Percentiles rank a stretch among this genome's conserved stretches.
phyloP scores from a whole-genome alignment of 2,797 vertebrate genomes.

The Iguana delicatissima region DNA sequence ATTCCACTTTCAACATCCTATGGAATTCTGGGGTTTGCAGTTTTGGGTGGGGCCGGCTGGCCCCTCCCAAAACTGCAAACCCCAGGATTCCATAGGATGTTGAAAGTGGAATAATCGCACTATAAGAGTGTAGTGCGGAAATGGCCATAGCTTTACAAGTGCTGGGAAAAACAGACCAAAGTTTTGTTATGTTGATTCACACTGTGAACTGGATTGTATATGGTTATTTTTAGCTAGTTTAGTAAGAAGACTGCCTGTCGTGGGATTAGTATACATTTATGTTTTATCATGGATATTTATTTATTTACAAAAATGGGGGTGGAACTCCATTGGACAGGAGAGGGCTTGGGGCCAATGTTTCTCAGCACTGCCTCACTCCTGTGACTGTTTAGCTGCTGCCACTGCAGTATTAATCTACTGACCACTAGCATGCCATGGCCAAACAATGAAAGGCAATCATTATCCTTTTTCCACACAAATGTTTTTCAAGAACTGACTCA shows the following conservation, averaged over 20 bases:
- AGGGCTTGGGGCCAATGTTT: neutral
- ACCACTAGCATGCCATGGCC: neutral
- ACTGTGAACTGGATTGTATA: neutral
- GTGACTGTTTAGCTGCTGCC: neutral
- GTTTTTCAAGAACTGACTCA: neutral
- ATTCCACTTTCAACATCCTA: no score
- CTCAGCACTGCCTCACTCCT: neutral
- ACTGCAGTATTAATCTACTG: neutral
- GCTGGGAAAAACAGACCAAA: neutral
- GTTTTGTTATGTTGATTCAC: neutral
- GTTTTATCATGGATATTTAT: neutral
- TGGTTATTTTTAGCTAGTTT: neutral
- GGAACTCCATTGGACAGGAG: neutral
- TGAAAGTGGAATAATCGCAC: no score
- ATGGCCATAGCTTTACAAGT: neutral
- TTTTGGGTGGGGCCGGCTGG: no score
- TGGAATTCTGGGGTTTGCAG: no score
- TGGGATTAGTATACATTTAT: neutral
- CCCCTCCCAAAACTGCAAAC: no score
- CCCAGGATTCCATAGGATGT: no score
- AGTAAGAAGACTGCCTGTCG: neutral
- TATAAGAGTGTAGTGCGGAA: no score
- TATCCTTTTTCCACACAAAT: no score
- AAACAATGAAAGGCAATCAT: conserved; percentile 7
- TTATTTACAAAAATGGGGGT: neutral